phyloP scores from a whole-genome alignment of 2,797 vertebrate genomes.

The Bufotes viridis region DNA sequence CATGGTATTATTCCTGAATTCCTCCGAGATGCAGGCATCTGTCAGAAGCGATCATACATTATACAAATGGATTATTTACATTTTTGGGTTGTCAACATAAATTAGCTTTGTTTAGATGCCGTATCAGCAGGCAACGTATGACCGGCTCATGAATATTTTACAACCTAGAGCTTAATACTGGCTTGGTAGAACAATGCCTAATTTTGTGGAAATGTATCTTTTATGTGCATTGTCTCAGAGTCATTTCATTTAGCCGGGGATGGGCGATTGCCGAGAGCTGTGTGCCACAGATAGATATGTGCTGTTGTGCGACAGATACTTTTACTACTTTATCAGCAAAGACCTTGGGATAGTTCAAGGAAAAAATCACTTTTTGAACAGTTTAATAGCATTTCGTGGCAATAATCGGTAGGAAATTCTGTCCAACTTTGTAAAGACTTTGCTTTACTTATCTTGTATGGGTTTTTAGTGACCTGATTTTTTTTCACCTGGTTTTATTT shows the following conservation, averaged over 20 bases:
- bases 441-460: background rate
- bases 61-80: constrained; percentile 60
- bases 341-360: background rate
- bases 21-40: constrained; percentile 59
- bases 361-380: background rate
- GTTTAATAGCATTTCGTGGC: constrained; percentile 12
- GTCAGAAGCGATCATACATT: constrained; percentile 64
- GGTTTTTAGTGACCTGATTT: background rate
- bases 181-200: constrained; percentile 3
- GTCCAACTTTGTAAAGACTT: background rate
- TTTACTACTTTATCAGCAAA: constrained; percentile 11
- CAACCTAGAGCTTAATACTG: constrained; percentile 11
- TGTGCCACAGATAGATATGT: constrained; percentile 1
- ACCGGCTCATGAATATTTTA: constrained; percentile 41
- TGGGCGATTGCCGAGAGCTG: background rate
- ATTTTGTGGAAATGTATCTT: constrained; percentile 19
- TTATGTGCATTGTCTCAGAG: background rate
- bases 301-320: background rate
- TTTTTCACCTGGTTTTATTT: background rate
- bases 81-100: constrained; percentile 63
- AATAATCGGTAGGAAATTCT: background rate
- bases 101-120: constrained; percentile 59
- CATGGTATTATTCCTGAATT: constrained; percentile 63
- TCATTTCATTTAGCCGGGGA: background rate
- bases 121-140: constrained; percentile 41